Evolutionary conservation across 2,797 vertebrate genomes (phyloP).

Genomic region (Mycteria americana): DNA sequence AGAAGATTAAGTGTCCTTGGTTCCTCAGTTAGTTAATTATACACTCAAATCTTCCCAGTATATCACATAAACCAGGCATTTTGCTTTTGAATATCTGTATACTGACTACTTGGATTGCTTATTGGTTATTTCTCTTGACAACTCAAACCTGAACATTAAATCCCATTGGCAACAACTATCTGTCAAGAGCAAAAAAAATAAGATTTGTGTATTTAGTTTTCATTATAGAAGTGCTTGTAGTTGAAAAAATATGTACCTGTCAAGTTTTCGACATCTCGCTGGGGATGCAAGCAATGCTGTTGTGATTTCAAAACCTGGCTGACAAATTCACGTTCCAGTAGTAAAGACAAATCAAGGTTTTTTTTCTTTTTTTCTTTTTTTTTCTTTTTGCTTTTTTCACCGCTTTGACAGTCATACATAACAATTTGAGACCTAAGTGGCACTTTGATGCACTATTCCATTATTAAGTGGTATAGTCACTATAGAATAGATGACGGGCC

Average conservation of each 20-base stretch:
- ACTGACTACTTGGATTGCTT: constrained; percentile 88
- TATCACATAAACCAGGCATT: constrained; percentile 75
- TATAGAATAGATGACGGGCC: constrained; percentile 78
- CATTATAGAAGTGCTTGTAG: constrained; percentile 85
- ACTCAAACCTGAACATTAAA: constrained; percentile 88
- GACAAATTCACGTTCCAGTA: constrained; percentile 91
- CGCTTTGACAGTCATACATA: constrained; percentile 83
- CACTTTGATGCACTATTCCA: constrained; percentile 82
- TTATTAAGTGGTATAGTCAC: constrained; percentile 81
- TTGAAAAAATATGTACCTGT: constrained; percentile 97
- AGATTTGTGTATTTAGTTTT: constrained; percentile 95
- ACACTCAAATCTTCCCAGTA: constrained; percentile 86
- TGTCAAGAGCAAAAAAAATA: constrained; percentile 79
- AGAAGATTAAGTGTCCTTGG: constrained; percentile 92
- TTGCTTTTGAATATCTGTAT: constrained; percentile 85
- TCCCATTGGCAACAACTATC: constrained; percentile 91
- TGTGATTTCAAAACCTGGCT: constrained; percentile 93
- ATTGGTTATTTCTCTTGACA: constrained; percentile 96
- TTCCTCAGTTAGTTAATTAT: constrained; percentile 92
- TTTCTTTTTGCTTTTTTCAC: constrained; percentile 63
- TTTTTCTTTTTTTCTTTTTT: not conserved
- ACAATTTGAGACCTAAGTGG: constrained; percentile 84
- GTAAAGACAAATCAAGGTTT: constrained; percentile 81
- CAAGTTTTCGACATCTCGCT: constrained; percentile 90
- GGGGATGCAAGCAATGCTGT: constrained; percentile 86